Percentiles rank a stretch among this genome's conserved stretches.
phyloP scores from a whole-genome alignment of 2,888 invertebrate species.

The Torymus aiolomorphi region DNA sequence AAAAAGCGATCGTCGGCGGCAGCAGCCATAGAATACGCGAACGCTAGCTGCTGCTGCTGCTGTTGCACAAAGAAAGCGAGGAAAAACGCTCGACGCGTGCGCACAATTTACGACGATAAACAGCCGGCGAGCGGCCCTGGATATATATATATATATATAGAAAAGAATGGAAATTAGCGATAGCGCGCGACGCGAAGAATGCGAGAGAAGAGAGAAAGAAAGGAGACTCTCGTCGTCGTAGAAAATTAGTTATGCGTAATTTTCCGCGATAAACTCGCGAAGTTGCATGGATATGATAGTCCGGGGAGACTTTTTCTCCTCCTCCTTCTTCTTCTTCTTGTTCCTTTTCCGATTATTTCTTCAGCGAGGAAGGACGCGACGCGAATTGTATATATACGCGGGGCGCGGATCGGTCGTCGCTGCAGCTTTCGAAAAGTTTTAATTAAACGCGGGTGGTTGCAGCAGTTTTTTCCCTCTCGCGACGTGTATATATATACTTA shows the following conservation, averaged over 20 bases:
- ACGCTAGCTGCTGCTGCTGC: not conserved
- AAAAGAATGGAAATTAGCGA: conserved; percentile 43
- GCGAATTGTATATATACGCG: conserved; percentile 2
- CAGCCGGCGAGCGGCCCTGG: not conserved
- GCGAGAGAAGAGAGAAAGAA: not conserved
- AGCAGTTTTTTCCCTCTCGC: not conserved
- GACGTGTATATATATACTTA: too few species aligned
- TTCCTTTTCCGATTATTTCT: not conserved
- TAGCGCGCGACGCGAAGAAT: conserved; percentile 8
- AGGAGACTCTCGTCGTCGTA: not conserved
- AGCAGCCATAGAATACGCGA: not conserved
- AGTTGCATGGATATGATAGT: not conserved
- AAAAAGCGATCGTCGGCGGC: not conserved
- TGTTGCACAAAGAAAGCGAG: conserved; percentile 2
- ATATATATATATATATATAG: conserved; percentile 34
- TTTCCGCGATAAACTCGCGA: conserved; percentile 28
- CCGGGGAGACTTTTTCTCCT: not conserved
- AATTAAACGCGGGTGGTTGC: conserved; percentile 35
- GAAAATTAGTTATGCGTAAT: conserved; percentile 47
- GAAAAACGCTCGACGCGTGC: not conserved
- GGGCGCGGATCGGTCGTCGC: not conserved
- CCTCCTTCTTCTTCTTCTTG: not conserved
- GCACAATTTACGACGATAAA: conserved; percentile 41
- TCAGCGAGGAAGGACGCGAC: not conserved
- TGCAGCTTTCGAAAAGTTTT: conserved; percentile 22